Evolutionary conservation across 2,113 vertebrate species (phyloP).

Genomic region (Tragulus kanchil): DNA sequence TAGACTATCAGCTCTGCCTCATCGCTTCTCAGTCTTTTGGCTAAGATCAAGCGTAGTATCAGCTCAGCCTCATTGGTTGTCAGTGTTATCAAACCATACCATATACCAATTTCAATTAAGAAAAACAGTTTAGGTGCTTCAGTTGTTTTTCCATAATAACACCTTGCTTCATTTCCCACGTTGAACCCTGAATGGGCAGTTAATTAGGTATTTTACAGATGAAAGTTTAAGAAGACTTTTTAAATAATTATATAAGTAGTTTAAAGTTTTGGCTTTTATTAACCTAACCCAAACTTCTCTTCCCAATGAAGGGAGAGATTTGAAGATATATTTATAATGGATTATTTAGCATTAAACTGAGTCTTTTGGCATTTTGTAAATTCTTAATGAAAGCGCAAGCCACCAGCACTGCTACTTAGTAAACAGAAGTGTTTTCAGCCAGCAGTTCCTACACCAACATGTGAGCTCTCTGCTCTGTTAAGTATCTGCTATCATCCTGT

Average conservation of each 20-base stretch:
- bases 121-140: not conserved
- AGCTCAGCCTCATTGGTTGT: not conserved
- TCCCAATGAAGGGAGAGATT: not conserved
- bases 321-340: not conserved
- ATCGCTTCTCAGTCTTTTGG: no score
- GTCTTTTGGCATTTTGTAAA: not conserved
- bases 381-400: not conserved
- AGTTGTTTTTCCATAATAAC: not conserved
- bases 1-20: not conserved
- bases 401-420: no score
- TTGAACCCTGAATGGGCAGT: slow-evolving; percentile 19
- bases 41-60: not conserved
- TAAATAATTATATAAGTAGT: slow-evolving; percentile 12
- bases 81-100: not conserved
- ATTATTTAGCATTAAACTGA: not conserved
- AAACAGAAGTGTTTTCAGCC: not conserved
- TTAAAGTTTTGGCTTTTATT: not conserved
- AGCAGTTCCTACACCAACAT: not conserved
- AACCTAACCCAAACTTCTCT: not conserved
- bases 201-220: slow-evolving; percentile 6
- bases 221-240: not conserved
- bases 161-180: not conserved
- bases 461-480: not conserved
- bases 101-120: not conserved
- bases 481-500: not conserved